Conservation (phyloP, 2,888 invertebrate species). For the Choreutis nemorana region DNA sequence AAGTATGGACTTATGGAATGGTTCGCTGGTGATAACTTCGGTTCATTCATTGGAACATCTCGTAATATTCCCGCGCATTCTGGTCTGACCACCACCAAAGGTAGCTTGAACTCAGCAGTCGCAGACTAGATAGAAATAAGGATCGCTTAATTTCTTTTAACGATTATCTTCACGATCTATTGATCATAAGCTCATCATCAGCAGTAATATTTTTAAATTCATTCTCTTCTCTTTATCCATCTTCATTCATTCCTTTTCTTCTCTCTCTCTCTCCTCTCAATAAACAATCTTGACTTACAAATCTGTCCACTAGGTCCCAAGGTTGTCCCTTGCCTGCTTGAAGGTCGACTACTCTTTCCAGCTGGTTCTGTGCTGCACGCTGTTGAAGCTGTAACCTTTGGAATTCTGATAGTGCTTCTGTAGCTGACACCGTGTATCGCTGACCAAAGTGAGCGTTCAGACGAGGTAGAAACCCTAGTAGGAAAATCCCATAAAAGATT, state of each 20-base stretch:
- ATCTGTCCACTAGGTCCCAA: conserved; percentile 67
- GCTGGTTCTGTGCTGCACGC: conserved; percentile 64
- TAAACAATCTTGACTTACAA: conserved; percentile 47
- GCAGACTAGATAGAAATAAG: conserved; percentile 67
- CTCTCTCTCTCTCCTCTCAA: background rate
- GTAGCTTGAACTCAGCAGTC: conserved; percentile 73
- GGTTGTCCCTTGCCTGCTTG: conserved; percentile 72
- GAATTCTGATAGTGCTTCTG: conserved; percentile 77
- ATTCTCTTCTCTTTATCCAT: conserved; percentile 7
- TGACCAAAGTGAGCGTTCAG: conserved; percentile 74
- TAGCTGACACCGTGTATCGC: conserved; percentile 74
- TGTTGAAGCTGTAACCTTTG: conserved; percentile 69
- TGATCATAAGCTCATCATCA: too few species aligned
- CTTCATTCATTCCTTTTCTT: conserved; percentile 9
- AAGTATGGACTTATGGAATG: conserved; percentile 72
- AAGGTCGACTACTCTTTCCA: conserved; percentile 65
- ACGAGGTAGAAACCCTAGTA: conserved; percentile 72
- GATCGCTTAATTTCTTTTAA: conserved; percentile 14
- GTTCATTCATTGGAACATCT: conserved; percentile 67
- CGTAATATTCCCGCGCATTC: conserved; percentile 72
- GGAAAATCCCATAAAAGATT: too few species aligned
- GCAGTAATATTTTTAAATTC: too few species aligned
- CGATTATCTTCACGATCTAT: too few species aligned
- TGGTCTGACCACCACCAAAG: conserved; percentile 71
- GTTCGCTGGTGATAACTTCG: conserved; percentile 65